Conservation (phyloP, 2,888 invertebrate species). For the Ophion ellenae region DNA sequence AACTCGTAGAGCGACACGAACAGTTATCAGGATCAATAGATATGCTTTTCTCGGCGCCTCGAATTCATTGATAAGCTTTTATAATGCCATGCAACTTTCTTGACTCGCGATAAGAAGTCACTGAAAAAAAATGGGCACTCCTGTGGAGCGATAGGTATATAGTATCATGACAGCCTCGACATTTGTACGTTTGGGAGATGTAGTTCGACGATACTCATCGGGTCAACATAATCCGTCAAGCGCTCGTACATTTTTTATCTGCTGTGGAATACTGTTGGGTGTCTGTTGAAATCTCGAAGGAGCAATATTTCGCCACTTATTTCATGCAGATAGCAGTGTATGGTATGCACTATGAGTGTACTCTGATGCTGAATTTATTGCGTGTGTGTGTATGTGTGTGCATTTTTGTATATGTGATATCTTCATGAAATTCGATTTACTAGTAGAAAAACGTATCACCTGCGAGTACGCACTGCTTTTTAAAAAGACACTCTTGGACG, state of each 20-base stretch:
- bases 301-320: not conserved
- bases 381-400: no score
- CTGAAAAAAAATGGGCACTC: not conserved
- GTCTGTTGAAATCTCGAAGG: not conserved
- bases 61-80: slow-evolving; percentile 54
- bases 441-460: no score
- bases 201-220: not conserved
- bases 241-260: not conserved
- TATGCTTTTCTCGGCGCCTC: slow-evolving; percentile 23
- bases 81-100: slow-evolving; percentile 30
- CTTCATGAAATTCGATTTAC: no score
- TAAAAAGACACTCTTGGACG: no score
- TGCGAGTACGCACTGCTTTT: no score
- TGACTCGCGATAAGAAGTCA: not conserved
- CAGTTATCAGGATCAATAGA: slow-evolving; percentile 59
- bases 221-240: not conserved
- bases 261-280: not conserved
- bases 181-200: not conserved
- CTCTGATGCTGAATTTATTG: not conserved
- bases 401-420: no score
- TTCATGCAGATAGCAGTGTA: not conserved
- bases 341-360: not conserved
- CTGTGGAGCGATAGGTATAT: not conserved
- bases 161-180: not conserved
- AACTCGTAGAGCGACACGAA: not conserved